Percentiles rank a stretch among this genome's conserved stretches.
phyloP scores from a whole-genome alignment of 2,888 invertebrate species.

The Tinea semifulvella region DNA sequence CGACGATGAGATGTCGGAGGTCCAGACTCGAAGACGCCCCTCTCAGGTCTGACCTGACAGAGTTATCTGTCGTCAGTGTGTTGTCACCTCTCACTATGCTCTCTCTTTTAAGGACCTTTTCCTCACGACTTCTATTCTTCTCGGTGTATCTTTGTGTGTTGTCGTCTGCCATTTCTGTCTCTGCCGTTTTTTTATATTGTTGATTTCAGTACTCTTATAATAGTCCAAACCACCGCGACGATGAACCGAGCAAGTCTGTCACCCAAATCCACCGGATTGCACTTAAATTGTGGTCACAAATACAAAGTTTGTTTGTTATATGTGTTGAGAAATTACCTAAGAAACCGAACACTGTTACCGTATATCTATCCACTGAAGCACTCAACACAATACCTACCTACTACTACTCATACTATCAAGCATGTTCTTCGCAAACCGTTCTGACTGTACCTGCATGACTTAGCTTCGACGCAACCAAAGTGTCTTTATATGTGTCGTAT shows the following conservation, averaged over 20 bases:
- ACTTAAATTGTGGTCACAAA: slow-evolving; percentile 9
- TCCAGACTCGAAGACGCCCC: slow-evolving; percentile 35
- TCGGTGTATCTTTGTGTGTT: slow-evolving; percentile 54
- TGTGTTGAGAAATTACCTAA: slow-evolving; percentile 1
- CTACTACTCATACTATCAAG: slow-evolving; percentile 45
- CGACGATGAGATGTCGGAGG: slow-evolving; percentile 68
- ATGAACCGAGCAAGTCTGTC: slow-evolving; percentile 9
- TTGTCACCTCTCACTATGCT: slow-evolving; percentile 62
- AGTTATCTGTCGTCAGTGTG: slow-evolving; percentile 56
- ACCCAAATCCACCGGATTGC: slow-evolving; percentile 9
- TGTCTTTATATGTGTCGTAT: slow-evolving; percentile 4
- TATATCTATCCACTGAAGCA: slow-evolving; percentile 27
- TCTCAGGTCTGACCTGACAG: slow-evolving; percentile 62
- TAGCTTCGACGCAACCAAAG: slow-evolving; percentile 49
- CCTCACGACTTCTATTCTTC: slow-evolving; percentile 46
- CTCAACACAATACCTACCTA: slow-evolving; percentile 53
- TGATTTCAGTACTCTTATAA: slow-evolving; percentile 4
- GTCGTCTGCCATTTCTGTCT: slow-evolving; percentile 43
- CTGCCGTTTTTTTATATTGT: slow-evolving; percentile 1
- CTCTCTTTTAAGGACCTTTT: slow-evolving; percentile 49
- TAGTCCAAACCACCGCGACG: not conserved
- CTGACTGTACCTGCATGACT: slow-evolving; percentile 58
- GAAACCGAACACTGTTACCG: slow-evolving; percentile 5
- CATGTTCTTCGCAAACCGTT: slow-evolving; percentile 30
- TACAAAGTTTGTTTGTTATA: slow-evolving; percentile 4